These are phyloP conservation scores for Oreochromis niloticus DNA, from an alignment of 2,113 vertebrate genomes.

Conservation along the genomic window DNA sequence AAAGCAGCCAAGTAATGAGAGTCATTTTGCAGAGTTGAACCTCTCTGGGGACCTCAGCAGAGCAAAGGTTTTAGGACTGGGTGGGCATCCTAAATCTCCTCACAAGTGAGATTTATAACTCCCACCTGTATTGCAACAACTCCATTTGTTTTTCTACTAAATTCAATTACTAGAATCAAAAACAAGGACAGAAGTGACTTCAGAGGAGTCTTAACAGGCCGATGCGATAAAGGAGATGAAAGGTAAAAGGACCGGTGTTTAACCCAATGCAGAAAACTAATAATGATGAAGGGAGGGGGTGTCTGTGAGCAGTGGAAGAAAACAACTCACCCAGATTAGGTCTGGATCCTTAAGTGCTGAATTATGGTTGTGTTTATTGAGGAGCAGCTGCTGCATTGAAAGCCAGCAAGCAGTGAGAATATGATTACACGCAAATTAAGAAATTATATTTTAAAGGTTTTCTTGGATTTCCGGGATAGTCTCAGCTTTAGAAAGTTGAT, in stretches of 20 bases:
- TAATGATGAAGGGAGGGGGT: not conserved
- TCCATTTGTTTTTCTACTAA: conserved; percentile 60
- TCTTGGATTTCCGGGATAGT: not conserved
- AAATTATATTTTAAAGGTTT: not conserved
- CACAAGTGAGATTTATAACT: conserved; percentile 29
- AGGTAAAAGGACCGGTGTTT: conserved; percentile 17
- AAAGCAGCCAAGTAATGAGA: not conserved
- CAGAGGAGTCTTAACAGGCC: conserved; percentile 28
- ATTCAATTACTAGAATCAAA: conserved; percentile 58
- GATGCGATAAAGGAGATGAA: conserved; percentile 58
- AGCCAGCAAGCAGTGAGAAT: not conserved
- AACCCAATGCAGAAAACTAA: conserved; percentile 8
- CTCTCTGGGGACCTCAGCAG: not conserved
- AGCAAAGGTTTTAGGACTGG: conserved; percentile 18
- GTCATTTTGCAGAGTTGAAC: not conserved
- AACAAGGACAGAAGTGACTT: conserved; percentile 39
- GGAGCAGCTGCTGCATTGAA: not conserved
- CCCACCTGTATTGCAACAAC: not conserved
- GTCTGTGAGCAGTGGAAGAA: not conserved
- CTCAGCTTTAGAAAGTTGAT: not conserved
- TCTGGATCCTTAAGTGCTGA: not conserved
- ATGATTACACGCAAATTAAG: not conserved
- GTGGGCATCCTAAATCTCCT: conserved; percentile 57
- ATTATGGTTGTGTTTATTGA: not conserved
- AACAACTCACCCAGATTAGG: not conserved